Percentiles rank a stretch among this genome's conserved stretches.
These are phyloP conservation scores for Drosophila yooni DNA, from an alignment of 2,888 invertebrate genomes.

Conservation along the genomic window DNA sequence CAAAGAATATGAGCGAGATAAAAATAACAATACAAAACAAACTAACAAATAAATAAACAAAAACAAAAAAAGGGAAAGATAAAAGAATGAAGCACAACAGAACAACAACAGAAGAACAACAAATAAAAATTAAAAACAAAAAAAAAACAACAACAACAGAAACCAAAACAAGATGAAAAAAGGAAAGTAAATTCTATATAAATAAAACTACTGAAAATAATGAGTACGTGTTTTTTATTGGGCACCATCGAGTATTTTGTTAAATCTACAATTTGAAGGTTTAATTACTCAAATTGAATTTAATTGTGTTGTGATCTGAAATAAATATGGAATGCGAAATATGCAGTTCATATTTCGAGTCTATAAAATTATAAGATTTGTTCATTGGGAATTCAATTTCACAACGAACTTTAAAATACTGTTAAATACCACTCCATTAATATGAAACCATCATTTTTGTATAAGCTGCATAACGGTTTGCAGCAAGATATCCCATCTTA, in stretches of 20 bases:
- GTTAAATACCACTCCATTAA: background rate
- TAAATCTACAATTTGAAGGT: background rate
- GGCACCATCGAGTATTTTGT: constrained; percentile 40
- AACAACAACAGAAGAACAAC: constrained; percentile 36
- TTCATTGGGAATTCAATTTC: background rate
- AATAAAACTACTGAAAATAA: constrained; percentile 83
- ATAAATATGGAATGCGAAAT: background rate
- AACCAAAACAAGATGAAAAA: constrained; percentile 65
- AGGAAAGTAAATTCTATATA: constrained; percentile 83
- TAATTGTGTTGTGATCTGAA: background rate
- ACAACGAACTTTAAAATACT: background rate
- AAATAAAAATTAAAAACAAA: background rate
- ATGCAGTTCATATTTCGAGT: background rate
- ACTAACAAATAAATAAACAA: constrained; percentile 21
- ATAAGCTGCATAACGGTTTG: background rate
- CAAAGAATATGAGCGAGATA: constrained; percentile 74
- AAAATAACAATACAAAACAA: constrained; percentile 37
- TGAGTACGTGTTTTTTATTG: constrained; percentile 58
- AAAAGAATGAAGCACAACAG: constrained; percentile 64
- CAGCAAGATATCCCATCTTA: background rate
- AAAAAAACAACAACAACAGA: constrained; percentile 56
- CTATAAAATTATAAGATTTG: background rate
- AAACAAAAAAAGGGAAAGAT: constrained; percentile 54
- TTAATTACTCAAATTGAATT: background rate
- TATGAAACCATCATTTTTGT: background rate